Evolutionary conservation across 2,888 invertebrate genomes (phyloP).

Genomic region (Azorinus chamasolen): DNA sequence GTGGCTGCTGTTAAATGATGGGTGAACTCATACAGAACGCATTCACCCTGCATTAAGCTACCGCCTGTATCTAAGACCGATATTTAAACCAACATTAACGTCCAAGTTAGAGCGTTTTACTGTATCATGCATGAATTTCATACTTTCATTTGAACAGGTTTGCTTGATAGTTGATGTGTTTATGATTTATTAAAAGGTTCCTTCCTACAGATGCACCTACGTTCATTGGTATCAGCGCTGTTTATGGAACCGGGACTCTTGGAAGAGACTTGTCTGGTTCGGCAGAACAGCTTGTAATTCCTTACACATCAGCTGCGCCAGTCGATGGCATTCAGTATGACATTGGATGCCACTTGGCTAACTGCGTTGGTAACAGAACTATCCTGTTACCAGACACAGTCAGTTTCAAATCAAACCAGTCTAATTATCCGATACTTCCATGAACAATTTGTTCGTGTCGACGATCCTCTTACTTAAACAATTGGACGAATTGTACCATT

Average conservation of each 20-base stretch:
- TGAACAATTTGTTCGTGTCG: slow-evolving; percentile 72
- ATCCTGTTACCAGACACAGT: slow-evolving; percentile 74
- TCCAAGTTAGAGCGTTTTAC: too few species aligned
- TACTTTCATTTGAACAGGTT: too few species aligned
- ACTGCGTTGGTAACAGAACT: slow-evolving; percentile 65
- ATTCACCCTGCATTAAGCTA: too few species aligned
- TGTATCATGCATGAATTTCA: too few species aligned
- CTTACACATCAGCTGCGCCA: too few species aligned
- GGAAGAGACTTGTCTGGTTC: slow-evolving; percentile 51
- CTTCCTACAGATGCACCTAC: slow-evolving; percentile 66
- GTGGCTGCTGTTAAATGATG: too few species aligned
- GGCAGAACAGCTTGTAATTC: too few species aligned
- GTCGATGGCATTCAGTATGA: slow-evolving; percentile 31
- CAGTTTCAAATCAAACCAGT: slow-evolving; percentile 74
- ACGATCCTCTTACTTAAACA: slow-evolving; percentile 70
- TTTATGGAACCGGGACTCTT: slow-evolving; percentile 66
- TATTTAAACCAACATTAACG: too few species aligned
- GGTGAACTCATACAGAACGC: too few species aligned
- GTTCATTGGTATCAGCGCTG: slow-evolving; percentile 62
- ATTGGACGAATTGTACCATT: slow-evolving; percentile 72
- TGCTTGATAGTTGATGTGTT: too few species aligned
- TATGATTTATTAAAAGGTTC: too few species aligned
- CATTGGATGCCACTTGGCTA: slow-evolving; percentile 73
- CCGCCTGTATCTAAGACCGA: too few species aligned
- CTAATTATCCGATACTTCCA: slow-evolving; percentile 73